Evolutionary conservation across 2,888 invertebrate genomes (phyloP).

Genomic region (Parapristionchus giblindavisi): DNA sequence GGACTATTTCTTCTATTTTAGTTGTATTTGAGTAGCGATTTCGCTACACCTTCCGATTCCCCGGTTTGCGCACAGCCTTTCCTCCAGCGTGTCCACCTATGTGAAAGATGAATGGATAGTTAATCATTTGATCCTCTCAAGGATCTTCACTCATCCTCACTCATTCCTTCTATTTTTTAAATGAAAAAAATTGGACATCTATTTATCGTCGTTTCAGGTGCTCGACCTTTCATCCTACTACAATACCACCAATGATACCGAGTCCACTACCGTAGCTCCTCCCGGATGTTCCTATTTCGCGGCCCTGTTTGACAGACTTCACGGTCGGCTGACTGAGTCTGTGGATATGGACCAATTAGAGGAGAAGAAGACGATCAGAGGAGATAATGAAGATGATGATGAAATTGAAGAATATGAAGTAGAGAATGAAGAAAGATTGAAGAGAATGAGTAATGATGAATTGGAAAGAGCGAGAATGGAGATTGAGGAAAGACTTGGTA

Average conservation of each 20-base stretch:
- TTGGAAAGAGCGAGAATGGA: slow-evolving; percentile 50
- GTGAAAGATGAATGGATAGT: too few species aligned
- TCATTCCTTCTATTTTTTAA: too few species aligned
- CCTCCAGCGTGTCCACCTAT: too few species aligned
- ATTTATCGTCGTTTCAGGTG: slow-evolving; percentile 24
- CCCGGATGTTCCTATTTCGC: slow-evolving; percentile 62
- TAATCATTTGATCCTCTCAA: too few species aligned
- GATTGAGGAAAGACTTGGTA: slow-evolving; percentile 51
- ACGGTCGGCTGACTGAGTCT: slow-evolving; percentile 47
- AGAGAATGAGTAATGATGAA: slow-evolving; percentile 48
- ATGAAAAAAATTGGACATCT: not conserved
- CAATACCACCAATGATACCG: not conserved
- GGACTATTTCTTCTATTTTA: too few species aligned
- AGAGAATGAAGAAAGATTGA: slow-evolving; percentile 30
- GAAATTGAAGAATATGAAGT: slow-evolving; percentile 40
- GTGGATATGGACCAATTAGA: slow-evolving; percentile 38
- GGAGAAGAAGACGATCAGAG: slow-evolving; percentile 33
- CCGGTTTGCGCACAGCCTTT: too few species aligned
- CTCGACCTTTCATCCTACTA: slow-evolving; percentile 57
- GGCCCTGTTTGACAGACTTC: slow-evolving; percentile 58
- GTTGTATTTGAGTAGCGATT: too few species aligned
- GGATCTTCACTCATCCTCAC: too few species aligned
- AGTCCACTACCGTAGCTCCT: slow-evolving; percentile 26
- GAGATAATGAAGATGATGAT: slow-evolving; percentile 27
- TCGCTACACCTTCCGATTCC: too few species aligned